A percentile compares a stretch with the other conserved stretches of the same genome.
These are phyloP conservation scores for Elegia similella DNA, from an alignment of 2,888 invertebrate species.

Conservation along the genomic window DNA sequence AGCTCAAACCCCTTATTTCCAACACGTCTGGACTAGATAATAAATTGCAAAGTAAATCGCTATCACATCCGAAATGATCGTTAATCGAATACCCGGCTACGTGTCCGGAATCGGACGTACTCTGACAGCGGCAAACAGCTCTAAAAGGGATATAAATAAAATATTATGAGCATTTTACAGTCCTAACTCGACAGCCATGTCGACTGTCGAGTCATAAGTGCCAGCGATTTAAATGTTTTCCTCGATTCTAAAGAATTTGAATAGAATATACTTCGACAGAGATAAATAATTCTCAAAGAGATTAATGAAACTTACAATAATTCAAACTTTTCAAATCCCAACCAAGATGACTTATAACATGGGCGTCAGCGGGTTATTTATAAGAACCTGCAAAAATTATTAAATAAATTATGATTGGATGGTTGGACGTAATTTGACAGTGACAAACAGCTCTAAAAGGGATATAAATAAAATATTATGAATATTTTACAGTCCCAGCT, in stretches of 20 bases:
- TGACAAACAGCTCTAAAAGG: conserved; percentile 14
- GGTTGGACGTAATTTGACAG: conserved; percentile 12
- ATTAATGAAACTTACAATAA: too few species aligned
- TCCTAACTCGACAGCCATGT: conserved; percentile 9
- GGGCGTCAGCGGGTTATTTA: too few species aligned
- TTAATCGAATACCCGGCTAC: conserved; percentile 8
- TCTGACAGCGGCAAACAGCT: conserved; percentile 15
- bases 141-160: conserved; percentile 18
- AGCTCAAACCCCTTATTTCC: background rate
- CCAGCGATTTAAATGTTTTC: background rate
- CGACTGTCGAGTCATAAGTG: conserved; percentile 3
- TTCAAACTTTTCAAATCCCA: too few species aligned
- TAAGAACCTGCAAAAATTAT: too few species aligned
- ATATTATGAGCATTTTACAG: conserved; percentile 20
- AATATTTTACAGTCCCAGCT: conserved; percentile 18
- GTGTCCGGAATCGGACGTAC: conserved; percentile 11
- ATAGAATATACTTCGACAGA: too few species aligned
- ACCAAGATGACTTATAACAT: too few species aligned
- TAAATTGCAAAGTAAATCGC: conserved; percentile 11
- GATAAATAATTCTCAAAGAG: too few species aligned
- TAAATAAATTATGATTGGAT: too few species aligned
- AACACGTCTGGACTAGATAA: background rate
- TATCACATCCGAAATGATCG: conserved; percentile 11
- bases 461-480: conserved; percentile 19
- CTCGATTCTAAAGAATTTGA: too few species aligned